A percentile compares a stretch with the other conserved stretches of the same genome.
phyloP scores from a whole-genome alignment of 92 coral and sea anemone species.

The Montipora capitata region DNA sequence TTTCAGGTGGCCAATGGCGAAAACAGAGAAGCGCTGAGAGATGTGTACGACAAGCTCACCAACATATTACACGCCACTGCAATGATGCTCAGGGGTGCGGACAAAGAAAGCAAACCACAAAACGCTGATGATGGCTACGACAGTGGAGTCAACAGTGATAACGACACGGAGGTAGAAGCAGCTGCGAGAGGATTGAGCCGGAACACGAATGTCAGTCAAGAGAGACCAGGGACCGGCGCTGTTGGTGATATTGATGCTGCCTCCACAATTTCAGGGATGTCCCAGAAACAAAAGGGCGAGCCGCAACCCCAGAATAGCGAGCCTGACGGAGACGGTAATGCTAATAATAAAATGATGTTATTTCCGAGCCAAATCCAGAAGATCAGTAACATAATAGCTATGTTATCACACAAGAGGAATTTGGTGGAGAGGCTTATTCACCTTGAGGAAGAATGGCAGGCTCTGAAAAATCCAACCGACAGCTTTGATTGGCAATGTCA shows the following conservation, averaged over 20 bases:
- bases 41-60: constrained; percentile 77
- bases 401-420: constrained; percentile 91
- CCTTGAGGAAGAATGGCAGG: constrained; percentile 55
- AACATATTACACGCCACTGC: constrained; percentile 76
- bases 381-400: constrained; percentile 86
- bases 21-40: constrained; percentile 71
- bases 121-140: constrained; percentile 56
- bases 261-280: constrained; percentile 77
- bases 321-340: constrained; percentile 37
- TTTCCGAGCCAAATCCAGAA: constrained; percentile 87
- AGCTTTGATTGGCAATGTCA: constrained; percentile 94
- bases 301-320: constrained; percentile 35
- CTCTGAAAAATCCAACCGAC: constrained; percentile 67
- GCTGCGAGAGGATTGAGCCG: constrained; percentile 64
- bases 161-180: constrained; percentile 59
- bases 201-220: constrained; percentile 79
- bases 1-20: constrained; percentile 64
- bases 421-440: constrained; percentile 73
- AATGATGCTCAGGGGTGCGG: constrained; percentile 77
- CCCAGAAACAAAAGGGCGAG: constrained; percentile 64
- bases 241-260: constrained; percentile 63
- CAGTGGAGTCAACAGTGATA: constrained; percentile 43
- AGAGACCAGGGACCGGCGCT: constrained; percentile 71
- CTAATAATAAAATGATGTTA: constrained; percentile 37
- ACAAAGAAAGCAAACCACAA: constrained; percentile 46